Base-by-base conservation (phyloP, 2,797 vertebrate species). In the Sus cebifrons region DNA sequence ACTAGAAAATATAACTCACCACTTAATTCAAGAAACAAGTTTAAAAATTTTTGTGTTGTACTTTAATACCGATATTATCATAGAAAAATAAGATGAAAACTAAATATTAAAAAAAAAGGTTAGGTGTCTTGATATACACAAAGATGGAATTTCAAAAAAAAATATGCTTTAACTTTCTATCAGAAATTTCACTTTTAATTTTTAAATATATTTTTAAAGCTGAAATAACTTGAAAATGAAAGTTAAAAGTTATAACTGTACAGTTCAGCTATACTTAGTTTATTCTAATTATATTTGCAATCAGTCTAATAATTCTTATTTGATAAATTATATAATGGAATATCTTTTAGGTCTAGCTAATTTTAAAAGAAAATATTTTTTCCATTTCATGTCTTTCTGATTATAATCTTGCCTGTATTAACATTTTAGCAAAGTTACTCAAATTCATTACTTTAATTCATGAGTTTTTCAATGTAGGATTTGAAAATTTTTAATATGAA, bases 101-200 rank as follows among this genome's bases (percentile, higher is more conserved):
- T 70, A 60, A 29, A 25, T 70, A 71, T 40, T 56, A 62, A 68
- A 74, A 40, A 32, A 67, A 73, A 27, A 36, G 36, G 3, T 64
- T 74, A 94, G 21, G 9, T 78, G 1, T 40, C 4, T 92, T 27
- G 9, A 23, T 90, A 21, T 78, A 60, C 18, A 36, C 44, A 89
- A 67, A 81, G 54, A 13, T 15, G 10, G 9, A 62, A 83, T 88
- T 88, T 95, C 75, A 13, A 2, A 81, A 95, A 96, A 91, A 36
- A 36, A 36, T 36, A 49, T 49, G 44, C 7, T 74, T 92, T 89
- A 82, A 81, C 27, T 91, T 88, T 68, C 64, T 84, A 36, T 44
- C 2, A 52, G 3, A 86, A 92, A 84, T 94, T 89, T 92, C 20
- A 75, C 64, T 96, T 86, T 54, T 67, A 86, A 78, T 64, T 96